Percentiles rank a stretch among this genome's conserved stretches.
Evolutionary conservation across 1,140 invertebrate genomes (phyloP).

Genomic region (Zaprionus vittiger): DNA sequence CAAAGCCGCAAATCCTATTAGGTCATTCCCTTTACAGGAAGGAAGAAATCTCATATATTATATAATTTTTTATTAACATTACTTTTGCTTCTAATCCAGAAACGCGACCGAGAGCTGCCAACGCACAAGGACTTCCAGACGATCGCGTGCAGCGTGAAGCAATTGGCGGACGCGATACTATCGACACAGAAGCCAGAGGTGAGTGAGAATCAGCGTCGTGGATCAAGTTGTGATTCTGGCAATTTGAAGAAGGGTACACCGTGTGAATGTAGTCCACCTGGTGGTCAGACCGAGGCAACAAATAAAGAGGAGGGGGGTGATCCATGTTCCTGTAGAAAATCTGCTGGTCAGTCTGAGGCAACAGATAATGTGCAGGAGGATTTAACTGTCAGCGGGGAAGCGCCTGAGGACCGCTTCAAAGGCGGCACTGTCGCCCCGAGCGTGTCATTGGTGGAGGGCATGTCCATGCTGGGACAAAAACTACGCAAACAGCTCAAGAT

Average conservation of each 20-base stretch:
- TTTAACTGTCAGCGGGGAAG: not conserved
- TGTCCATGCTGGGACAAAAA: not conserved
- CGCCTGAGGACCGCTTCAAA: not conserved
- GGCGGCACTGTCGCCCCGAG: not conserved
- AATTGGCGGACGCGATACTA: conserved; percentile 76
- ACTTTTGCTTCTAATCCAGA: conserved; percentile 19
- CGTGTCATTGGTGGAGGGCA: not conserved
- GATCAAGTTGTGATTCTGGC: not conserved
- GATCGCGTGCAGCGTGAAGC: conserved; percentile 76
- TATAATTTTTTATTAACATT: not conserved
- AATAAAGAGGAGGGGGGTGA: not conserved
- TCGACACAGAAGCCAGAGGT: conserved; percentile 67
- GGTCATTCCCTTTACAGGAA: too few relatives aligned
- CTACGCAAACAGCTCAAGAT: conserved; percentile 17
- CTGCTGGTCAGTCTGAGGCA: not conserved
- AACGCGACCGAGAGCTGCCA: conserved; percentile 64
- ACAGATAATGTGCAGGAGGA: not conserved
- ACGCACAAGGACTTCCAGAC: conserved; percentile 73
- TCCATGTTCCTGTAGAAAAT: not conserved
- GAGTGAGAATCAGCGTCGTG: conserved; percentile 46
- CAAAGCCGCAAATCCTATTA: too few relatives aligned
- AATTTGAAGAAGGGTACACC: not conserved
- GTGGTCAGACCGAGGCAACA: too few relatives aligned
- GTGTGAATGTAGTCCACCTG: too few relatives aligned
- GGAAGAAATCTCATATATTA: too few relatives aligned